Evolutionary conservation across 2,888 invertebrate species (phyloP).

Genomic region (Drosophila conformis): DNA sequence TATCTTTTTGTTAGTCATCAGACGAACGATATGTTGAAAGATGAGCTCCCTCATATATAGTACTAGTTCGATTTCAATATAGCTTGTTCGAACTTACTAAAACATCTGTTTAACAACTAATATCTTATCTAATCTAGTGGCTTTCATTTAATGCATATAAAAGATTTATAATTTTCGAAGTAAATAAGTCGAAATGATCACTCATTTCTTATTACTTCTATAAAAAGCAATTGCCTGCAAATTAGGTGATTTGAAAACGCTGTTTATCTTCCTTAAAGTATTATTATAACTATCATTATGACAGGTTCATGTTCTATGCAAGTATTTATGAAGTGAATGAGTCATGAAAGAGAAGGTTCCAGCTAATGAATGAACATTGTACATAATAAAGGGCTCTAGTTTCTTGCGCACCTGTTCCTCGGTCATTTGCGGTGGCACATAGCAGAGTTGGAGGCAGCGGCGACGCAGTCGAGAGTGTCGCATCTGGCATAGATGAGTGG

Average conservation of each 20-base stretch:
- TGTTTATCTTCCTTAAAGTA: background rate
- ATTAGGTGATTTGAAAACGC: background rate
- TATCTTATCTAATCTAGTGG: background rate
- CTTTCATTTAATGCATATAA: background rate
- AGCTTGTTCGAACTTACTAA: background rate
- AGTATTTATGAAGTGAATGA: background rate
- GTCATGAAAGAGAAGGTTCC: background rate
- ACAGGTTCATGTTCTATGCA: background rate
- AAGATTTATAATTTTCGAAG: background rate
- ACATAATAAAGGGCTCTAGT: background rate
- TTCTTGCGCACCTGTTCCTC: constrained; percentile 38
- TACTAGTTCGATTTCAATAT: background rate
- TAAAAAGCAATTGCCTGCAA: background rate
- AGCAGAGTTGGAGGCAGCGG: constrained; percentile 56
- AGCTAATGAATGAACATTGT: background rate
- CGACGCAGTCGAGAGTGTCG: constrained; percentile 54
- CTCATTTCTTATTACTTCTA: background rate
- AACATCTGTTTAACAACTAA: background rate
- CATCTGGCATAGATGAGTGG: constrained; percentile 64
- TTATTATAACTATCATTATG: background rate
- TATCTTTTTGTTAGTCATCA: background rate
- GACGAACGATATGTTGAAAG: background rate
- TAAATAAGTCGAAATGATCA: background rate
- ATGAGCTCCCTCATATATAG: background rate
- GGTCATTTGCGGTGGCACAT: constrained; percentile 47